A percentile compares a stretch with the other conserved stretches of the same genome.
phyloP scores from a whole-genome alignment of 1,140 invertebrate species.

The Globodera ellingtonae region DNA sequence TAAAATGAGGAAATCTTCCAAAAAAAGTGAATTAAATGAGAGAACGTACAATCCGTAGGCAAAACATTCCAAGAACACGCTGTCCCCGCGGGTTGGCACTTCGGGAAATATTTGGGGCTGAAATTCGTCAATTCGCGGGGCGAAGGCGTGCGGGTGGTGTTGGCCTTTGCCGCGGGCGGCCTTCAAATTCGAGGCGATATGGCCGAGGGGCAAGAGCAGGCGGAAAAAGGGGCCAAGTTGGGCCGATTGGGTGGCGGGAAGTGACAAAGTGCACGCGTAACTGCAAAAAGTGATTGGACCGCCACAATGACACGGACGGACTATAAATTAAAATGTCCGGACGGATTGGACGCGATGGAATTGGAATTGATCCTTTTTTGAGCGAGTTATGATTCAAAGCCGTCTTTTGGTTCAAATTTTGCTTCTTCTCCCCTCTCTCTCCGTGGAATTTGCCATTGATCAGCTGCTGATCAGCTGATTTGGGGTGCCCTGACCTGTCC shows the following conservation, averaged over 20 bases:
- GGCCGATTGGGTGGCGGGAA: conserved; percentile 36
- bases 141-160: conserved; percentile 34
- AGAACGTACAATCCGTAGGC: conserved; percentile 53
- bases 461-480: no score
- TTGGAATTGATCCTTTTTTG: no score
- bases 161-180: conserved; percentile 3
- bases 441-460: no score
- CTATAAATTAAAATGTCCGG: no score
- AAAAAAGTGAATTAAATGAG: not conserved
- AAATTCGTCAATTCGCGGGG: conserved; percentile 51
- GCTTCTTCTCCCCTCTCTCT: no score
- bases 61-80: conserved; percentile 49
- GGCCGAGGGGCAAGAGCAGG: conserved; percentile 41
- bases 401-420: no score
- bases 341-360: not conserved
- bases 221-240: conserved; percentile 54
- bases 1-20: not conserved
- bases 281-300: conserved; percentile 28
- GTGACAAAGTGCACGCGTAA: conserved; percentile 51
- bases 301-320: no score
- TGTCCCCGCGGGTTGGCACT: conserved; percentile 50
- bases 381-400: no score
- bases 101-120: conserved; percentile 53
- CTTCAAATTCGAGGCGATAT: conserved; percentile 15
- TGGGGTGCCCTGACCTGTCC: conserved; percentile 27